Percentiles rank a stretch among this genome's conserved stretches.
Evolutionary conservation across 2,113 vertebrate genomes (phyloP).

Genomic region (Ceuthmochares aereus): DNA sequence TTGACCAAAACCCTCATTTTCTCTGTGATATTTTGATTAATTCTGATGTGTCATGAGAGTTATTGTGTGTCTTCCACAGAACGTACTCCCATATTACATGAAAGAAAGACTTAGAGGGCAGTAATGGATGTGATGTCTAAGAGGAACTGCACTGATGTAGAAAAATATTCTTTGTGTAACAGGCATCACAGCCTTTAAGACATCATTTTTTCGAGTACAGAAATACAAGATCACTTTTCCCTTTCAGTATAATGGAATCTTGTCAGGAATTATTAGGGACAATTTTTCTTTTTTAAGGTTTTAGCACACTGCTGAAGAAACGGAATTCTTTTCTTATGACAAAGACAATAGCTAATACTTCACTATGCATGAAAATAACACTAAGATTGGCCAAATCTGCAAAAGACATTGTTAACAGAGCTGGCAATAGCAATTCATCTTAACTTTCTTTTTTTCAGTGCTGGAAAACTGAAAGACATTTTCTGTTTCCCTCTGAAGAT

Average conservation of each 20-base stretch:
- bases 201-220: not conserved
- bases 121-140: not conserved
- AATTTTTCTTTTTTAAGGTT: slow-evolving; percentile 25
- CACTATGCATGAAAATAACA: not conserved
- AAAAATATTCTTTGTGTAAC: not conserved
- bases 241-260: slow-evolving; percentile 18
- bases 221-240: slow-evolving; percentile 5
- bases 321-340: slow-evolving; percentile 8
- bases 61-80: not conserved
- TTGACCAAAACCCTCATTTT: not conserved
- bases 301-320: slow-evolving; percentile 14
- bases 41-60: not conserved
- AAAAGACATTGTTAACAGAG: slow-evolving; percentile 35
- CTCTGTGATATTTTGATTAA: slow-evolving; percentile 5
- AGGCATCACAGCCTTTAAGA: not conserved
- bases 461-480: not conserved
- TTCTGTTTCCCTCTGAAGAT: not conserved
- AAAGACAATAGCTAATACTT: slow-evolving; percentile 27
- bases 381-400: not conserved
- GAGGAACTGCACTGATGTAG: not conserved
- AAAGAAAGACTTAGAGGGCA: not conserved
- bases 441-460: not conserved
- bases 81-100: not conserved
- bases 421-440: slow-evolving; percentile 8
- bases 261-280: slow-evolving; percentile 36